Evolutionary conservation across 2,888 invertebrate genomes (phyloP), one percentile per base, ranked within the genome.

Genomic region (Leptinotarsa tumamoca): DNA sequence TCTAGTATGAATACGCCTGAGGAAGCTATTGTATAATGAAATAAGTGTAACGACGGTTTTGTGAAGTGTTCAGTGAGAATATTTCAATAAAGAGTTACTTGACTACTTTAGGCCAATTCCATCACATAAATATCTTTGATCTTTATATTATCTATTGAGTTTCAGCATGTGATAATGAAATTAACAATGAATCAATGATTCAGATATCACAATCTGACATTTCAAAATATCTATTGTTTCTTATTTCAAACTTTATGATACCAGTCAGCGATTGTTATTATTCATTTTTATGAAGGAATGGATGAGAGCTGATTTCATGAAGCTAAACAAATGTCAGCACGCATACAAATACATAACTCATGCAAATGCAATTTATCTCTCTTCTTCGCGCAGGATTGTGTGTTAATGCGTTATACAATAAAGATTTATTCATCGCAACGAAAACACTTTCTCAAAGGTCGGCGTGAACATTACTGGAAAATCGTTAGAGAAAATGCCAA

Each of bases 331-430:
- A 63, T 63, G 63, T 63, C 63, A 63, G 10, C 43, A 43, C 17
- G 63, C 63, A 43, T 63, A 63, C 63, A 63, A 43, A 63, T 63
- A 63, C 43, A 63, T 63, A 43, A 33, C 33, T 63, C 63, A 63
- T 63, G 63, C 63, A 23, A 58, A 58, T 58, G 23, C 23, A 14
- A 58, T 58, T 21, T n/a, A n/a, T 63, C 10, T 27, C 14, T 63
- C 43, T 43, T 27, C 63, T 17, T 23, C 15, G 23, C 5, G 17
- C 58, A 58, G 13, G 15, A 58, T 58, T 21, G 21, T 15, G 21
- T 27, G 54, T 18, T 18, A 43, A 43, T 43, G 43, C 43, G 43
- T 43, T 43, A 43, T 43, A 43, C 43, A 43, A 43, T 43, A 13
- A 43, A 43, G 43, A 43, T 43, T 43, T 43, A 43, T 43, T 43